Percentiles rank a stretch among this genome's conserved stretches.
Evolutionary conservation across 2,113 vertebrate genomes (phyloP).

Genomic region (Chamaetylas fuelleborni): DNA sequence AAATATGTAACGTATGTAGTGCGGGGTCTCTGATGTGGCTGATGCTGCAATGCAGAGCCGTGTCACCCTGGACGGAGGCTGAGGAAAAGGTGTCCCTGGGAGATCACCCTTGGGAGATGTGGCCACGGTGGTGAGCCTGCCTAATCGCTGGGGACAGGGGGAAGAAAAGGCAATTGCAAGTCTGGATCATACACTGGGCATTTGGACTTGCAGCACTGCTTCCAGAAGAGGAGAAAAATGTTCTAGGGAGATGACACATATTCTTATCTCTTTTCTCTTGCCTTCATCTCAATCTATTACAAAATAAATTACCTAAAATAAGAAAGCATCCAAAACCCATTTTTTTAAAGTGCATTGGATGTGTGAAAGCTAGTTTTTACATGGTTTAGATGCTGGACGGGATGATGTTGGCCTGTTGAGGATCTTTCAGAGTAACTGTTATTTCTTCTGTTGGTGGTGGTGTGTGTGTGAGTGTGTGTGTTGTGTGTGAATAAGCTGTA

Average conservation of each 20-base stretch:
- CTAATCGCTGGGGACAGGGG: background rate
- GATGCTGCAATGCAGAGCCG: background rate
- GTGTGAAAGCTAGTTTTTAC: background rate
- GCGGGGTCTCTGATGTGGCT: background rate
- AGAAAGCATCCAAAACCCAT: background rate
- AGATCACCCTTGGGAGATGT: background rate
- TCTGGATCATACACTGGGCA: background rate
- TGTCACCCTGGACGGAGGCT: background rate
- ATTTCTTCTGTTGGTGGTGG: background rate
- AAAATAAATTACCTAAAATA: background rate
- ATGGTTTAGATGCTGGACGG: background rate
- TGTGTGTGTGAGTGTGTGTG: no score
- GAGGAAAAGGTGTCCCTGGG: background rate
- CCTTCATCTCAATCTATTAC: background rate
- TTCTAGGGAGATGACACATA: background rate
- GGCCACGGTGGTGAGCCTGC: background rate
- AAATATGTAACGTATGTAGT: background rate
- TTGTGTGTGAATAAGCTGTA: background rate
- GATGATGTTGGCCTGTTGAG: background rate
- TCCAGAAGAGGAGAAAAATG: background rate
- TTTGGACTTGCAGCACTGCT: background rate
- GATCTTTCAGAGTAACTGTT: background rate
- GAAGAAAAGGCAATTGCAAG: background rate
- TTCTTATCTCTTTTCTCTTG: background rate
- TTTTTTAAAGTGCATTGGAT: background rate